phyloP scores from a whole-genome alignment of 2,797 vertebrate species.

The Hybognathus amarus region DNA sequence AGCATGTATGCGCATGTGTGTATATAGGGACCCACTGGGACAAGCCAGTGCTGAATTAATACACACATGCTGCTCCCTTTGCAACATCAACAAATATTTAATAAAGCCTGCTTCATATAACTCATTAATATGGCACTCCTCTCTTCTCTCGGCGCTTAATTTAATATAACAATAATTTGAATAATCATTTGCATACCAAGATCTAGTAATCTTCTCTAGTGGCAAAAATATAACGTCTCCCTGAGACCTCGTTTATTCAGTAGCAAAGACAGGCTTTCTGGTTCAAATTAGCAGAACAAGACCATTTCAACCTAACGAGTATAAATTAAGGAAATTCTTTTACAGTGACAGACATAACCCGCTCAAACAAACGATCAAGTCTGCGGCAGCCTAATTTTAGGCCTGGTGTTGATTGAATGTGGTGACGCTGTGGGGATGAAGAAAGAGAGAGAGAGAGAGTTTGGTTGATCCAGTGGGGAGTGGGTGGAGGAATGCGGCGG shows the following conservation, averaged over 20 bases:
- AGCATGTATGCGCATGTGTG: constrained; percentile 40
- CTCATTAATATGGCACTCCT: constrained; percentile 70
- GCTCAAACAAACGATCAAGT: constrained; percentile 66
- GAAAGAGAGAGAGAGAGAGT: constrained; percentile 32
- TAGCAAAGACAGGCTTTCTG: constrained; percentile 72
- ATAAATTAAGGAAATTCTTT: constrained; percentile 78
- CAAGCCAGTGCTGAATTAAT: constrained; percentile 67
- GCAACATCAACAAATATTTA: constrained; percentile 76
- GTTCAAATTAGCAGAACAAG: constrained; percentile 77
- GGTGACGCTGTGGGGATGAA: constrained; percentile 64
- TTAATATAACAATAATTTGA: constrained; percentile 79
- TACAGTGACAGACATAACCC: constrained; percentile 72
- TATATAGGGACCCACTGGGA: constrained; percentile 61
- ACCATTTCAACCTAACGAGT: constrained; percentile 73
- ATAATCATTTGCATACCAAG: constrained; percentile 79
- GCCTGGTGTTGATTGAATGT: constrained; percentile 73
- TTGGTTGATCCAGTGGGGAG: constrained; percentile 60
- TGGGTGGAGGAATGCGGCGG: constrained; percentile 56
- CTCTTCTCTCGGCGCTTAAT: constrained; percentile 74
- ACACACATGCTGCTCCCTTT: constrained; percentile 58
- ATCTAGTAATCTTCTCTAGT: constrained; percentile 72
- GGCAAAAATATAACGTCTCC: constrained; percentile 70
- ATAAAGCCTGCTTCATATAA: constrained; percentile 70
- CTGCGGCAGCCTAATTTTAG: constrained; percentile 72
- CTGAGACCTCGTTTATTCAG: constrained; percentile 73